Evolutionary conservation across 2,888 invertebrate genomes (phyloP).

Genomic region (Philhelius pedissequus): DNA sequence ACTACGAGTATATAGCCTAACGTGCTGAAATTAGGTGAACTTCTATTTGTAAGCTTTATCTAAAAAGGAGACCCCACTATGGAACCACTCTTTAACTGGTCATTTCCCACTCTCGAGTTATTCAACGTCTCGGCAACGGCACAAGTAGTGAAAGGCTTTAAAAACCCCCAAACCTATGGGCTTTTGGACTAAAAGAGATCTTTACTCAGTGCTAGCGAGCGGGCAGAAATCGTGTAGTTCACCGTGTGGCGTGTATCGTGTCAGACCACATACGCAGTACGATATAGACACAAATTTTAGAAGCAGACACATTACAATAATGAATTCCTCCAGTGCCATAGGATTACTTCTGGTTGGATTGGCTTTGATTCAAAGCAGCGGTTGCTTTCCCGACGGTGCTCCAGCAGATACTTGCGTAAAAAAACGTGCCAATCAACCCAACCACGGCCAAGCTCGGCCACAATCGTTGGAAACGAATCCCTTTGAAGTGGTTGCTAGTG

Average conservation of each 20-base stretch:
- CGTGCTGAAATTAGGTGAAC: slow-evolving; percentile 61
- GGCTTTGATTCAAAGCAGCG: slow-evolving; percentile 76
- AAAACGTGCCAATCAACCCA: slow-evolving; percentile 85
- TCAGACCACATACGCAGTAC: slow-evolving; percentile 19
- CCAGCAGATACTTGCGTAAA: slow-evolving; percentile 90
- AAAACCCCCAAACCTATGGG: slow-evolving; percentile 59
- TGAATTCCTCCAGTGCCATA: slow-evolving; percentile 64
- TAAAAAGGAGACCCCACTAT: slow-evolving; percentile 30
- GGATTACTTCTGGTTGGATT: slow-evolving; percentile 75
- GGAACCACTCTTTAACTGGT: slow-evolving; percentile 22
- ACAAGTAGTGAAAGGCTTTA: slow-evolving; percentile 60
- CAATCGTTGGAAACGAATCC: slow-evolving; percentile 84
- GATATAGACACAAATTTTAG: not conserved
- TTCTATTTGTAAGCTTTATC: slow-evolving; percentile 40
- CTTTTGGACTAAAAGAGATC: slow-evolving; percentile 52
- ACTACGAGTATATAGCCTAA: no score
- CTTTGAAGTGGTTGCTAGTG: slow-evolving; percentile 84
- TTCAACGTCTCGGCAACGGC: not conserved
- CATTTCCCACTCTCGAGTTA: slow-evolving; percentile 46
- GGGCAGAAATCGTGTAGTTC: slow-evolving; percentile 44
- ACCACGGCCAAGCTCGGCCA: slow-evolving; percentile 86
- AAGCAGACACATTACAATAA: not conserved
- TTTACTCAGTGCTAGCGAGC: slow-evolving; percentile 30
- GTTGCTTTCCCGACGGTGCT: slow-evolving; percentile 88
- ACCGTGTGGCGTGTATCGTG: slow-evolving; percentile 35